These are phyloP conservation scores for Phataginus tetradactyla DNA, from an alignment of 2,797 vertebrate genomes.

Conservation along the genomic window DNA sequence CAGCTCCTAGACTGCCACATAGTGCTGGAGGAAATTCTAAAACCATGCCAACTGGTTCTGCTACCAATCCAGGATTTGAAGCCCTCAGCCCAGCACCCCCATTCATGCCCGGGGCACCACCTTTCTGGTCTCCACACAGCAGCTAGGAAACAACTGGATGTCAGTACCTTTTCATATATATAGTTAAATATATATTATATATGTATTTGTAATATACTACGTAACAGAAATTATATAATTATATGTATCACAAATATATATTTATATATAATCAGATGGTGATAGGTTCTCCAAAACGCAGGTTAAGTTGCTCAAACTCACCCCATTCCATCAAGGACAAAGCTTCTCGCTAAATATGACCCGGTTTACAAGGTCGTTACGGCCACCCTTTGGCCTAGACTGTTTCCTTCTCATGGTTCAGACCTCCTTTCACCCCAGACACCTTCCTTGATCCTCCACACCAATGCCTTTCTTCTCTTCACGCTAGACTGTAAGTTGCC, in stretches of 20 bases:
- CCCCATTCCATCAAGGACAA: not conserved
- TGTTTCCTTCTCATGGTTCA: not conserved
- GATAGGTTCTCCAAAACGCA: not conserved
- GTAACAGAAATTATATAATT: not conserved
- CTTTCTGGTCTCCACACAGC: too few species aligned
- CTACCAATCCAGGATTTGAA: not conserved
- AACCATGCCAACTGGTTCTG: not conserved
- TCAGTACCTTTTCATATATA: not conserved
- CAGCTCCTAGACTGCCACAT: not conserved
- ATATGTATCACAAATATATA: not conserved
- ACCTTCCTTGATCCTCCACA: too few species aligned
- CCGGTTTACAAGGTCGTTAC: too few species aligned
- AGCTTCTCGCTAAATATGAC: not conserved
- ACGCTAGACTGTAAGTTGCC: too few species aligned
- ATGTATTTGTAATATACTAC: too few species aligned
- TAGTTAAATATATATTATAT: not conserved
- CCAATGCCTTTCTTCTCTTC: not conserved
- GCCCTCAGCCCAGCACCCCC: not conserved
- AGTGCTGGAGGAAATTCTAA: not conserved
- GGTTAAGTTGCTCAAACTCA: too few species aligned
- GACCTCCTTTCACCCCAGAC: not conserved
- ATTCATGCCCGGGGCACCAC: not conserved
- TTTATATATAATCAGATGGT: not conserved
- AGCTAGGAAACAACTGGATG: accelerated
- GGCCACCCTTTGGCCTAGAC: too few species aligned